A percentile compares a stretch with the other conserved stretches of the same genome.
Evolutionary conservation across 92 coral and sea anemone species (phyloP).

Genomic region (Siderastrea radians): DNA sequence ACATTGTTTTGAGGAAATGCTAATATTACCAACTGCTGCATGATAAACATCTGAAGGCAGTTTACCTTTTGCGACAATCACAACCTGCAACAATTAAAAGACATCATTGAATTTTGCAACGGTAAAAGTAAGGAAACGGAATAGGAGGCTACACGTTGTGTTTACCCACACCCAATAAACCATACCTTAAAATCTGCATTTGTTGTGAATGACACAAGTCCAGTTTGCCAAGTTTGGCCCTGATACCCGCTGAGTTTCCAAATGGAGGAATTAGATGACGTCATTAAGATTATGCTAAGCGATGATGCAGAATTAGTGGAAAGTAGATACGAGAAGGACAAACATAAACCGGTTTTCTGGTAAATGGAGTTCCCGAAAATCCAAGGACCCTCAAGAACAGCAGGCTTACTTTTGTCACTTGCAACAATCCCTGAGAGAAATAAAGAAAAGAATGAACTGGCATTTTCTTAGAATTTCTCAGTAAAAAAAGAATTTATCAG

Average conservation of each 20-base stretch:
- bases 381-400: conserved; percentile 67
- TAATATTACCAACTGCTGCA: conserved; percentile 54
- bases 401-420: not conserved
- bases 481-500: too few species aligned
- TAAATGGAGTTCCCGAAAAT: conserved; percentile 38
- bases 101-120: not conserved
- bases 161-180: not conserved
- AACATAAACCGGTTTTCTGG: conserved; percentile 62
- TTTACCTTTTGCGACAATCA: conserved; percentile 16
- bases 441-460: not conserved
- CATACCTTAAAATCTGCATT: conserved; percentile 67
- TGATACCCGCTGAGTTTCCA: conserved; percentile 79
- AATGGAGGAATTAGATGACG: conserved; percentile 43
- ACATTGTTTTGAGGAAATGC: conserved; percentile 63
- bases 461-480: not conserved
- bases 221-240: conserved; percentile 73
- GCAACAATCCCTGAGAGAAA: conserved; percentile 1
- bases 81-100: not conserved
- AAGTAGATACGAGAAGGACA: conserved; percentile 68
- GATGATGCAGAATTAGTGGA: conserved; percentile 62
- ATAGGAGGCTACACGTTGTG: not conserved
- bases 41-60: not conserved
- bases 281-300: conserved; percentile 47
- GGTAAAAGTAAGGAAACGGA: not conserved
- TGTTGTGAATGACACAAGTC: conserved; percentile 61